Base-by-base conservation (phyloP, 2,888 invertebrate genomes). In the Habroteleia sp. region DNA sequence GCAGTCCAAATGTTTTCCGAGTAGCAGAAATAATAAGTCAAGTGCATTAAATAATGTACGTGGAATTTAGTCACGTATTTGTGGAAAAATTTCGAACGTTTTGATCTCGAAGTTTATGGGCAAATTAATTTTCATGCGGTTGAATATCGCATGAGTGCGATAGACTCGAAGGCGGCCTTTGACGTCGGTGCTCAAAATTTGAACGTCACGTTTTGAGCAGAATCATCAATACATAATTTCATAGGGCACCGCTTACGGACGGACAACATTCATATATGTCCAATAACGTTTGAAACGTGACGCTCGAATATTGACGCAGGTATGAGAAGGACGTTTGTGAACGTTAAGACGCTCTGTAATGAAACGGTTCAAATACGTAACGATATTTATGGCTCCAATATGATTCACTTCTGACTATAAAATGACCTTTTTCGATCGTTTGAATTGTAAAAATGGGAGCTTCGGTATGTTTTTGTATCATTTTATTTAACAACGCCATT, bases 111-210 rank as follows among this genome's bases (percentile, higher is more conserved):
- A 72, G 62, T 56, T 42, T 63, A 63, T 14, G 48, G 50, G 50
- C 6, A 13, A 50, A 73, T 73, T 65, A 58, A 65, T 73, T 65
- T 73, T 65, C 50, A 52, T 58, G 50, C 56, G 58, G 48, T 14
- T 73, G 72, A 58, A 65, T 73, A 65, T 73, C 58, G 14, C 72
- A 73, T 73, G 72, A 58, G 44, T n/a, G 44, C 11, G 35, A 46
- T 31, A 20, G 44, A 42, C 33, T 29, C 8, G 16, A 35, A 44
- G 13, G 20, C 33, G 14, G 37, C 27, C 39, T 63, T 63, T 72
- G 72, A 63, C 63, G 56, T 50, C 14, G 11, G 20, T 7, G 39
- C 44, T 62, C 71, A 54, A 71, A 71, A 54, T 52, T 52, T 35
- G 35, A 52, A 14, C 62, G 62, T 52, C 66, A 56, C 66, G 66